Evolutionary conservation across 2,797 vertebrate genomes (phyloP).

Genomic region (Numenius phaeopus): DNA sequence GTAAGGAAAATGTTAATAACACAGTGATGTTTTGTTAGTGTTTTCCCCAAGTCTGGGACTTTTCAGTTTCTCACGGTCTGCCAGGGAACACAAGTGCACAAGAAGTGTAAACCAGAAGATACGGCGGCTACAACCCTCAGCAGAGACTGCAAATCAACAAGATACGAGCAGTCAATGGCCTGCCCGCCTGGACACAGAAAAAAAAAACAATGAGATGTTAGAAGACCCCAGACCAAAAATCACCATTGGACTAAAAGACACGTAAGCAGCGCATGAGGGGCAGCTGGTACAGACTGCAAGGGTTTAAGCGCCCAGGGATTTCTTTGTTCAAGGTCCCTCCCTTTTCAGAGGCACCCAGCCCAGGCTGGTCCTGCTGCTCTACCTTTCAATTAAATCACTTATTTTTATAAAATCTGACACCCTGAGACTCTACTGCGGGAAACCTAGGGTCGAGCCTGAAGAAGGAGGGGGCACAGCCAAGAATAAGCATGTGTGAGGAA

Average conservation of each 20-base stretch:
- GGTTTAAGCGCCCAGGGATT: neutral
- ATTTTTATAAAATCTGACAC: neutral
- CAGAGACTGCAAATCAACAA: neutral
- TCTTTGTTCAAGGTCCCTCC: neutral
- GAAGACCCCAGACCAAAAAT: neutral
- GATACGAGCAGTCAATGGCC: neutral
- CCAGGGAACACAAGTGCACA: neutral
- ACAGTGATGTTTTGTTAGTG: neutral
- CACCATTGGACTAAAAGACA: neutral
- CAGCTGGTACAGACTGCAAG: neutral
- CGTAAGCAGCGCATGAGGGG: neutral
- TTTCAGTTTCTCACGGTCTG: neutral
- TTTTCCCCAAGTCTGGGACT: neutral
- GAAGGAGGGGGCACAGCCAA: neutral
- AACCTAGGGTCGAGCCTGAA: neutral
- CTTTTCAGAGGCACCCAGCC: neutral
- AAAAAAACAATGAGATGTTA: neutral
- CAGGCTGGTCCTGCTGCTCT: neutral
- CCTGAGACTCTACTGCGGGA: neutral
- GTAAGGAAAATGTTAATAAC: neutral
- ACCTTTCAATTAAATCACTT: neutral
- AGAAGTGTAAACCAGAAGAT: neutral
- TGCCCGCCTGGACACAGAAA: neutral
- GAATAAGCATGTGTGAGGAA: neutral
- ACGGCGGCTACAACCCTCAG: neutral